These are phyloP conservation scores for Dromius quadrimaculatus DNA, from an alignment of 2,888 invertebrate genomes.

Conservation along the genomic window DNA sequence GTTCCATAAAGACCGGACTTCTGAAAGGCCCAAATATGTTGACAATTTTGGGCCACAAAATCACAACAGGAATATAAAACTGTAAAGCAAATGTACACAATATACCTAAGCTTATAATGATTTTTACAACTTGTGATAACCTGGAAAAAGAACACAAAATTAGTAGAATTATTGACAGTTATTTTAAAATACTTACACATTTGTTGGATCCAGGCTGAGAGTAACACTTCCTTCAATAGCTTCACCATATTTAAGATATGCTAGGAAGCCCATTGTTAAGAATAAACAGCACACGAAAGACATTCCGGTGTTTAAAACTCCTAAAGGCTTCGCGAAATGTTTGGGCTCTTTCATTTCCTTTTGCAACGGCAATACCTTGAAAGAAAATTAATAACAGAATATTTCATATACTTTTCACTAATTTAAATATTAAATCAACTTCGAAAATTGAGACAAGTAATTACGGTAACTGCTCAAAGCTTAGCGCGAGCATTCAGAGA, in stretches of 20 bases:
- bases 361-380: constrained; percentile 90
- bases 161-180: background rate
- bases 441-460: no score
- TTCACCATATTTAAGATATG: constrained; percentile 88
- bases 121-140: constrained; percentile 83
- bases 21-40: constrained; percentile 70
- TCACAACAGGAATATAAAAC: constrained; percentile 93
- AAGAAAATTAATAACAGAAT: constrained; percentile 37
- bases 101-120: constrained; percentile 88
- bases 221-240: constrained; percentile 88
- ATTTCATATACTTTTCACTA: background rate
- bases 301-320: constrained; percentile 94
- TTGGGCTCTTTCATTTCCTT: constrained; percentile 88
- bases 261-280: constrained; percentile 91
- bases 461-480: no score
- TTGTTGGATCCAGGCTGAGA: constrained; percentile 79
- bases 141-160: constrained; percentile 65
- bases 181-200: constrained; percentile 67
- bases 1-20: constrained; percentile 75
- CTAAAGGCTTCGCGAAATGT: constrained; percentile 82
- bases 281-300: constrained; percentile 87
- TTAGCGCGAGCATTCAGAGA: no score
- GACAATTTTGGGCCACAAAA: constrained; percentile 83
- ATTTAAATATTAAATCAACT: no score
- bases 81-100: constrained; percentile 93